Base-by-base conservation (phyloP, 2,888 invertebrate species). In the Lasioglossum morio region DNA sequence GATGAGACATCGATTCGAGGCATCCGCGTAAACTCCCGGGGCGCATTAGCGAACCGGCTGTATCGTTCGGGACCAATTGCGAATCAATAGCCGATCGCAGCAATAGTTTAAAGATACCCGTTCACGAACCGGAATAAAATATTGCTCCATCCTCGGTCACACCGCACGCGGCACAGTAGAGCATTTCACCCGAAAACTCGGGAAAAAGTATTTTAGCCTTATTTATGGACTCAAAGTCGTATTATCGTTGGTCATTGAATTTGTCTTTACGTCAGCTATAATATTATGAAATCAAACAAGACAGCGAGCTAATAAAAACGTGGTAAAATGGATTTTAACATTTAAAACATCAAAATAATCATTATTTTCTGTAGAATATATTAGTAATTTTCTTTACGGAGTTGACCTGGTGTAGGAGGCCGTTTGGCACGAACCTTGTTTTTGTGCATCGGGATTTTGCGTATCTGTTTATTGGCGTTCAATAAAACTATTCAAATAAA, bases 51-150 rank as follows among this genome's bases (percentile, higher is more conserved):
- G n/a, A 37, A 23, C 48, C 48, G 63, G 60, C n/a, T 60, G 69
- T 53, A 77, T 43, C 79, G 72, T 77, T 72, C 57, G 82, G 86
- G 77, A 87, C 48, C 83, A 79, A 88, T 90, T 74, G 83, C 81
- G 86, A 87, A 90, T 90, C 89, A 88, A 89, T 88, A 87, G 77
- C 43, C 76, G 72, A 48, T 85, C 63, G 79, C 77, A 82, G 79
- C 74, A 81, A 88, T 83, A 66, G 76, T 83, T 85, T 85, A 77
- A 84, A 79, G 77, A 82, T 70, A 46, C 78, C 53, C 75, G 83
- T 72, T 80, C 72, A 73, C 66, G 70, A 37, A 14, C 30, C 79
- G 34, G n/a, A 72, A 46, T 76, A 69, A 86, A 80, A 87, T 79
- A 84, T 73, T 63, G 74, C 53, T 19, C 37, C 63, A n/a, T 30